A percentile compares a stretch with the other conserved stretches of the same genome.
These are phyloP conservation scores for Xenopus laevis DNA, from an alignment of 2,113 vertebrate species.

Conservation along the genomic window DNA sequence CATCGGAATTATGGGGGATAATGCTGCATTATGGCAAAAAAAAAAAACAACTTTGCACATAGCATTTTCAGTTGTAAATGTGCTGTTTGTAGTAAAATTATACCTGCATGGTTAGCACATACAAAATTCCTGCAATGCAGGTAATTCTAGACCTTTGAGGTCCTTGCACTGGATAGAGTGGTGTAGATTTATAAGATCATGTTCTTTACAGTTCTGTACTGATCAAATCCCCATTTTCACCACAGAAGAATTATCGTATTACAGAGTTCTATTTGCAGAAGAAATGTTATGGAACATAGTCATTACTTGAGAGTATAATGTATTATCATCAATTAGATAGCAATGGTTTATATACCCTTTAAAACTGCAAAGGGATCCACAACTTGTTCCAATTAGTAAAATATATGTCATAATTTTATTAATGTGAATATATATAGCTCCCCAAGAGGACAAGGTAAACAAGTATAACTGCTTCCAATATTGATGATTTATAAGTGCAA, in stretches of 20 bases:
- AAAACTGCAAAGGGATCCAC: conserved; percentile 1
- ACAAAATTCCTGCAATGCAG: too few species aligned
- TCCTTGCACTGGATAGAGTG: too few species aligned
- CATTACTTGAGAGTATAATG: conserved; percentile 15
- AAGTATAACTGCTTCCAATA: conserved; percentile 26
- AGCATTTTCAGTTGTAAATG: too few species aligned
- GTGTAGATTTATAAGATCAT: too few species aligned
- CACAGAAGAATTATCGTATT: not conserved
- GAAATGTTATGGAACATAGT: conserved; percentile 33
- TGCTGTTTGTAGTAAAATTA: too few species aligned
- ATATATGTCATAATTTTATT: conserved; percentile 1
- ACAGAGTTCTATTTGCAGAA: conserved; percentile 36
- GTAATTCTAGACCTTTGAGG: too few species aligned
- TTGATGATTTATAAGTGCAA: conserved; percentile 16
- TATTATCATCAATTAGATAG: conserved; percentile 2
- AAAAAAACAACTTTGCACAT: too few species aligned
- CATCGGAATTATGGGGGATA: too few species aligned
- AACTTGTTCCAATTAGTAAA: conserved; percentile 15
- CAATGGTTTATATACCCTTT: conserved; percentile 8
- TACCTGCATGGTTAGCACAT: too few species aligned
- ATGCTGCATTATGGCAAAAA: too few species aligned
- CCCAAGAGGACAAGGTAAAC: conserved; percentile 17
- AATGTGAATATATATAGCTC: conserved; percentile 4
- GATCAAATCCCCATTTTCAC: conserved; percentile 21
- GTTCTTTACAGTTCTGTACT: too few species aligned